Evolutionary conservation across 2,888 invertebrate genomes (phyloP).

Genomic region (Amphipoea oculea): DNA sequence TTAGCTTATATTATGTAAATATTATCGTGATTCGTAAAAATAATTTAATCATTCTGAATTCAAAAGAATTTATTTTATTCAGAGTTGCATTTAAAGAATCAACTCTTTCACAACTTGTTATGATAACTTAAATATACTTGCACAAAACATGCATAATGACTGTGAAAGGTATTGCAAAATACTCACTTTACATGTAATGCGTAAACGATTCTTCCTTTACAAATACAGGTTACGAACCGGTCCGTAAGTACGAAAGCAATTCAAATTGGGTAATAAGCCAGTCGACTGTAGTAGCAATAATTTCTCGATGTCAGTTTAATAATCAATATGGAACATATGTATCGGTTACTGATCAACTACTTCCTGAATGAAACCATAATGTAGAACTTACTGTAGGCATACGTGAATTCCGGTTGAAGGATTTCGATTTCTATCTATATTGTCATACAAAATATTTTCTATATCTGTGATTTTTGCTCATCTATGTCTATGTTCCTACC

Average conservation of each 20-base stretch:
- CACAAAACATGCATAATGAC: conserved; percentile 5
- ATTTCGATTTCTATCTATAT: conserved; percentile 40
- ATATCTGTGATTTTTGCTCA: conserved; percentile 34
- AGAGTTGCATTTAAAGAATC: neutral
- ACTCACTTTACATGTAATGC: conserved; percentile 30
- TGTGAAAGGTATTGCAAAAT: conserved; percentile 42
- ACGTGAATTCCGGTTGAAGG: neutral
- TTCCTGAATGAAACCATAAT: conserved; percentile 49
- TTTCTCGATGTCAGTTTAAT: conserved; percentile 44
- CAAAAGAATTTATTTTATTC: neutral
- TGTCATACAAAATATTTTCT: conserved; percentile 36
- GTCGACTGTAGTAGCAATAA: conserved; percentile 31
- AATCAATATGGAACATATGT: conserved; percentile 34
- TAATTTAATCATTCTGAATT: neutral
- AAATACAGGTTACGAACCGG: conserved; percentile 40
- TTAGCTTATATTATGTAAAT: neutral
- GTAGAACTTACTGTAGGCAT: neutral
- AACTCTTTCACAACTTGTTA: conserved; percentile 16
- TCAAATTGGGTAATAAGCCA: conserved; percentile 57
- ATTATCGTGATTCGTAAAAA: neutral
- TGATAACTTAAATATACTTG: neutral
- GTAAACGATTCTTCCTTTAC: conserved; percentile 51
- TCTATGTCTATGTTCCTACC: conserved; percentile 40
- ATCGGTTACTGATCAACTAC: conserved; percentile 18
- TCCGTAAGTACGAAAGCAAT: conserved; percentile 52